These are phyloP conservation scores for Atherinosoma microstoma DNA, from an alignment of 2,797 vertebrate genomes.

Conservation along the genomic window DNA sequence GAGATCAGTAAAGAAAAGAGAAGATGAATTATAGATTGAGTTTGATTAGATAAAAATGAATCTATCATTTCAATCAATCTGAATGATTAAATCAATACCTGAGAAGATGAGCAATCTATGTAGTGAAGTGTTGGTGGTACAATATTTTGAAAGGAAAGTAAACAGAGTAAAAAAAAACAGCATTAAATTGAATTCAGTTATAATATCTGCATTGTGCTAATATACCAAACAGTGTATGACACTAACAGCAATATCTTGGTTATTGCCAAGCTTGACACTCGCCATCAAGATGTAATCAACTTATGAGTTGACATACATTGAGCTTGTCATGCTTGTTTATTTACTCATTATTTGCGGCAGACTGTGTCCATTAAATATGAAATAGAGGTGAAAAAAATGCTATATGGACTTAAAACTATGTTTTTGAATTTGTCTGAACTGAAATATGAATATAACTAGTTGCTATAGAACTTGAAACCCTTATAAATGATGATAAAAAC, in stretches of 20 bases:
- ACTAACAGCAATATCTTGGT: slow-evolving; percentile 44
- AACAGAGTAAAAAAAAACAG: not conserved
- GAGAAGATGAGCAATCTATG: not conserved
- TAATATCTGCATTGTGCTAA: slow-evolving; percentile 23
- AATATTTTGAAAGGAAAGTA: not conserved
- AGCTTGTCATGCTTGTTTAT: slow-evolving; percentile 69
- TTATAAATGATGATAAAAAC: too few species aligned
- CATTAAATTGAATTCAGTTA: slow-evolving; percentile 12
- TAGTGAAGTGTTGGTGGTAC: not conserved
- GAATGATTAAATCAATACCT: not conserved
- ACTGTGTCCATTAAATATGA: slow-evolving; percentile 56
- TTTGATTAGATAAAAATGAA: not conserved
- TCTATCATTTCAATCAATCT: not conserved
- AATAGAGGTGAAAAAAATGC: slow-evolving; percentile 19
- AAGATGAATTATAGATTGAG: not conserved
- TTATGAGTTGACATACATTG: slow-evolving; percentile 70
- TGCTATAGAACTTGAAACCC: not conserved
- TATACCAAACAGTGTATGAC: slow-evolving; percentile 36
- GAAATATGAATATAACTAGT: slow-evolving; percentile 19
- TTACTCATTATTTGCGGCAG: slow-evolving; percentile 66
- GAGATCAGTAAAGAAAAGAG: not conserved
- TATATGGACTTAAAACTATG: slow-evolving; percentile 12
- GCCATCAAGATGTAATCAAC: slow-evolving; percentile 74
- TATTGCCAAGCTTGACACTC: slow-evolving; percentile 58
- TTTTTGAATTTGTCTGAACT: slow-evolving; percentile 11